Evolutionary conservation across 2,888 invertebrate genomes (phyloP).

Genomic region (Globia sparganii): DNA sequence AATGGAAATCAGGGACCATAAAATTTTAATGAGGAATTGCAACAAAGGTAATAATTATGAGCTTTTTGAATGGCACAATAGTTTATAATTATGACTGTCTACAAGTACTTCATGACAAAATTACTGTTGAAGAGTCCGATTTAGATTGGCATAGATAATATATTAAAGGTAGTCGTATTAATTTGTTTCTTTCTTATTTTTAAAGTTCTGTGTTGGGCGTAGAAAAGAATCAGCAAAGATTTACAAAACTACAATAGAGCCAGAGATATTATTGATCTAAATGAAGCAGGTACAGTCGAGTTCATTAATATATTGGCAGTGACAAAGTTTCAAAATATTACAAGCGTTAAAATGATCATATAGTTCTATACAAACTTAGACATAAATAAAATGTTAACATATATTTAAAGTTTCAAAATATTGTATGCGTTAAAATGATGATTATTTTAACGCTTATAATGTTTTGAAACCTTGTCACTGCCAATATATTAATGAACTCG

Average conservation of each 20-base stretch:
- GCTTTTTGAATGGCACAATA: background rate
- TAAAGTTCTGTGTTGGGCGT: background rate
- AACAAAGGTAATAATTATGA: background rate
- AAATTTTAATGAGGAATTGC: slow-evolving; percentile 20
- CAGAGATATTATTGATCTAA: background rate
- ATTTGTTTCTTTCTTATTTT: background rate
- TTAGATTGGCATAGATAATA: background rate
- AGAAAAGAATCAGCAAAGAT: background rate
- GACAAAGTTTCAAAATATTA: too few species aligned
- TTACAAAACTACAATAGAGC: background rate
- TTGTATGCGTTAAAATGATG: too few species aligned
- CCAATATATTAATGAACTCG: too few species aligned
- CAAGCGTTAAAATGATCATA: too few species aligned
- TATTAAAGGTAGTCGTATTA: background rate
- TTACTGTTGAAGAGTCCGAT: background rate
- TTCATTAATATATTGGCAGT: too few species aligned
- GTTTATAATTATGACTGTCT: background rate
- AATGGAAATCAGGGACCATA: slow-evolving; percentile 15
- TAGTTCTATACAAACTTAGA: too few species aligned
- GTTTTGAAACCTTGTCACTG: too few species aligned
- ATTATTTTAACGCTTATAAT: too few species aligned
- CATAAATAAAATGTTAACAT: too few species aligned
- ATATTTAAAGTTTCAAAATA: too few species aligned
- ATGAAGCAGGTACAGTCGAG: too few species aligned
- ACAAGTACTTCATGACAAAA: background rate